phyloP scores from a whole-genome alignment of 2,113 vertebrate species.

The Felis chaus region DNA sequence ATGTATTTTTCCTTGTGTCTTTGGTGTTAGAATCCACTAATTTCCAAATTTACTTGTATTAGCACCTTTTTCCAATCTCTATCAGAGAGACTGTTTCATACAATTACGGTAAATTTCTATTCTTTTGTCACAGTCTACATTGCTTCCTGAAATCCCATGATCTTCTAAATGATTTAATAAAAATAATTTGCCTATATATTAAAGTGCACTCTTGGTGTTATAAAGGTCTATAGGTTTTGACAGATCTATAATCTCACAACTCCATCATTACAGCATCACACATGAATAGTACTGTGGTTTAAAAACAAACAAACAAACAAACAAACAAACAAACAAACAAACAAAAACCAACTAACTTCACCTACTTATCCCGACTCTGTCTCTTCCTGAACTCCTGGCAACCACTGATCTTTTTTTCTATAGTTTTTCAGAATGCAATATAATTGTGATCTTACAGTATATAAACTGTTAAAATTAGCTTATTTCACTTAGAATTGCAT shows the following conservation, averaged over 20 bases:
- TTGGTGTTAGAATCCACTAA: neutral
- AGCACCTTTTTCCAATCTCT: neutral
- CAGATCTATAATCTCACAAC: neutral
- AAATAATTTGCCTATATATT: neutral
- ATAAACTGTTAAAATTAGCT: neutral
- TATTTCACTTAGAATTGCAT: neutral
- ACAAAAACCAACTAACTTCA: neutral
- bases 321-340: neutral
- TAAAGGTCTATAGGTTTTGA: neutral
- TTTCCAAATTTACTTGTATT: neutral
- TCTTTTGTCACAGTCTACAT: neutral
- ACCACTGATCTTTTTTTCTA: neutral
- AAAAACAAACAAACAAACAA: neutral
- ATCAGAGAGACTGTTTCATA: neutral
- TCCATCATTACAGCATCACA: neutral
- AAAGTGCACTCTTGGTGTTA: neutral
- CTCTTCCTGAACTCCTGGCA: neutral
- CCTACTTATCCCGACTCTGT: neutral
- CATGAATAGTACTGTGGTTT: neutral
- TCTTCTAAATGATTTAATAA: neutral
- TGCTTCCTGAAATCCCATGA: neutral
- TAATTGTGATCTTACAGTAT: neutral
- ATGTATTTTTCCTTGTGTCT: neutral
- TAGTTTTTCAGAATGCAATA: neutral
- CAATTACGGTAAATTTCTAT: neutral